Conservation (phyloP, 2,797 vertebrate species). For the Naso thynnoides region DNA sequence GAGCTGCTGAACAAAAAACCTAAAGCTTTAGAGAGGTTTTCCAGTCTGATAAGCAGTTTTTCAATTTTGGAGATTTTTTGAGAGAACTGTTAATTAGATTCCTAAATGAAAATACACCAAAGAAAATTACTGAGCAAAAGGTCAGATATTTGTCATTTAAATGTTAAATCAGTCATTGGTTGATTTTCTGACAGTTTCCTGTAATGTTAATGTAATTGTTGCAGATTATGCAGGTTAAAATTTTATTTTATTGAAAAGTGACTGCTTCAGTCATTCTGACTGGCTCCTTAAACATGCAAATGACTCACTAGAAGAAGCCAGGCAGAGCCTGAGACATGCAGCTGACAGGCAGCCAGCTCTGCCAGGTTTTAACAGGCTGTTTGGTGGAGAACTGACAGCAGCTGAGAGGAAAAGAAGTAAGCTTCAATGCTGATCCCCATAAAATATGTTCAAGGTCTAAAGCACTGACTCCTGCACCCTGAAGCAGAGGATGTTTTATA, state of each 20-base stretch:
- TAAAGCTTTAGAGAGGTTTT: not conserved
- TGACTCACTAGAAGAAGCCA: not conserved
- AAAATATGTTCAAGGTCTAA: not conserved
- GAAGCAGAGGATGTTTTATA: not conserved
- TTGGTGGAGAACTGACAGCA: conserved; percentile 5
- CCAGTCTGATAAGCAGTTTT: not conserved
- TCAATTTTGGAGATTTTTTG: not conserved
- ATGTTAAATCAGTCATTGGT: not conserved
- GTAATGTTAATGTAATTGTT: not conserved
- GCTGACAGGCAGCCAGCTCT: not conserved
- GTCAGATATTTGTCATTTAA: not conserved
- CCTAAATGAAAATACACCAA: not conserved
- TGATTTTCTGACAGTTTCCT: not conserved
- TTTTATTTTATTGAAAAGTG: not conserved
- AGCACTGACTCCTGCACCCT: not conserved
- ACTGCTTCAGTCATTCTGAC: not conserved
- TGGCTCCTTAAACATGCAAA: conserved; percentile 6
- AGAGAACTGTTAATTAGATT: not conserved
- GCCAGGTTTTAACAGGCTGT: not conserved
- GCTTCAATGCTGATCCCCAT: not conserved
- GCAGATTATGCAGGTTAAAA: not conserved
- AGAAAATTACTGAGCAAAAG: not conserved
- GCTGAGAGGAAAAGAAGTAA: not conserved
- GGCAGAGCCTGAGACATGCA: conserved; percentile 5
- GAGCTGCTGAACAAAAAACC: not conserved